Evolutionary conservation across 2,797 vertebrate species (phyloP).

Genomic region (Cuniculus paca): DNA sequence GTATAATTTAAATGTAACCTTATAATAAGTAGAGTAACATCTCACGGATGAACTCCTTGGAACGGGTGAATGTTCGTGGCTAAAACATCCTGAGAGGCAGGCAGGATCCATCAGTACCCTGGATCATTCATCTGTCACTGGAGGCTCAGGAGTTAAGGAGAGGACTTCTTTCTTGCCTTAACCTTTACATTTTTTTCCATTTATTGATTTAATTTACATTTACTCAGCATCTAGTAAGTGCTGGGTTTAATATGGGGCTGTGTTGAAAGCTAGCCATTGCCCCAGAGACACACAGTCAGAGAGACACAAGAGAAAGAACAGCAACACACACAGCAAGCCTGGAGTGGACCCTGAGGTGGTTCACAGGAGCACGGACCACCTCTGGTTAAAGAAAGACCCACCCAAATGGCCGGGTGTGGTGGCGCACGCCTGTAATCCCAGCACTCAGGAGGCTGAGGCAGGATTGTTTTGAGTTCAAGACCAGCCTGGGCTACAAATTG

Average conservation of each 20-base stretch:
- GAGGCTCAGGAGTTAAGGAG: background rate
- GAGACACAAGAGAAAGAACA: background rate
- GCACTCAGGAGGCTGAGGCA: too few species aligned
- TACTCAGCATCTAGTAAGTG: background rate
- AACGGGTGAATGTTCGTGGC: background rate
- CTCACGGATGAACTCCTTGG: background rate
- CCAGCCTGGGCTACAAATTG: too few species aligned
- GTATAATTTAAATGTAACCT: background rate
- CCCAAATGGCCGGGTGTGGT: too few species aligned
- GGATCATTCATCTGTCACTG: background rate
- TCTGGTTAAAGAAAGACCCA: background rate
- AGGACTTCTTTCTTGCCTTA: background rate
- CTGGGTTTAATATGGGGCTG: background rate
- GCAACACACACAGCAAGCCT: background rate
- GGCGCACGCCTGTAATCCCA: too few species aligned
- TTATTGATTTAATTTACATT: background rate
- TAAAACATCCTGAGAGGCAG: background rate
- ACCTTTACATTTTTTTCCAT: background rate
- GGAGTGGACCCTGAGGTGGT: background rate
- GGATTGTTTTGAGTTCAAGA: too few species aligned
- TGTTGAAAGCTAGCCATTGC: background rate
- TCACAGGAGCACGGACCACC: rapidly evolving
- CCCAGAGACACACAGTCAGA: background rate
- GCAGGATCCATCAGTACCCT: too few species aligned
- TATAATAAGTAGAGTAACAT: background rate